phyloP scores from a whole-genome alignment of 2,113 vertebrate genomes.

The Centrocercus urophasianus region DNA sequence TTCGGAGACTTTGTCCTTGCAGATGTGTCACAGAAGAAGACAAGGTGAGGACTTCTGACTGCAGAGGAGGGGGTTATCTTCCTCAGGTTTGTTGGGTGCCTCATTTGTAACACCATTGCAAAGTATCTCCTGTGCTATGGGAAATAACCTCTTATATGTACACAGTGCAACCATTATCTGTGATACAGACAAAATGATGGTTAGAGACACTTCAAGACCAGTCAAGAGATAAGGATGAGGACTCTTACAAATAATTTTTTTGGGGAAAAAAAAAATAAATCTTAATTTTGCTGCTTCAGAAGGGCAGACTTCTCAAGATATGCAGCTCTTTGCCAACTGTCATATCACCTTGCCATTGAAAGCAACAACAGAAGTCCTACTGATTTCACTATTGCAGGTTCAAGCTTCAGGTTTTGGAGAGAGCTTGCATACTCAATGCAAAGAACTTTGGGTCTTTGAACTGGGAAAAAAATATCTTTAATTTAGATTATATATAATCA shows the following conservation, averaged over 20 bases:
- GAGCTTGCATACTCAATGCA: neutral
- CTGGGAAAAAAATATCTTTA: constrained; percentile 45
- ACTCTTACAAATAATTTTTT: neutral
- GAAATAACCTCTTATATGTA: neutral
- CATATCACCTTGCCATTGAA: neutral
- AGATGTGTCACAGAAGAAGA: neutral
- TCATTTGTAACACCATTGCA: fast-evolving
- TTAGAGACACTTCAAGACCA: neutral
- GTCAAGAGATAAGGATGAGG: neutral
- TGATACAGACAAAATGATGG: neutral
- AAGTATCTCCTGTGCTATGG: neutral
- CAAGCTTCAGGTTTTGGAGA: neutral
- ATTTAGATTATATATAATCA: constrained; percentile 48
- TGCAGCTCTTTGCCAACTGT: neutral
- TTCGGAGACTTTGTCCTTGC: neutral
- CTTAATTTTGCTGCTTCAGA: neutral
- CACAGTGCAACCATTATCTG: fast-evolving
- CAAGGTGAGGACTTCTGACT: neutral
- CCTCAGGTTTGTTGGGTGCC: neutral
- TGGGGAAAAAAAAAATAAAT: neutral
- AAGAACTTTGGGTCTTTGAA: constrained; percentile 34
- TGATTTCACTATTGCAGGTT: neutral
- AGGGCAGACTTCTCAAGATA: neutral
- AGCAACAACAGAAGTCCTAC: neutral
- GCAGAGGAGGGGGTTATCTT: neutral